phyloP scores from a whole-genome alignment of 2,888 invertebrate genomes.

The Dyspetes luteomarginatus region DNA sequence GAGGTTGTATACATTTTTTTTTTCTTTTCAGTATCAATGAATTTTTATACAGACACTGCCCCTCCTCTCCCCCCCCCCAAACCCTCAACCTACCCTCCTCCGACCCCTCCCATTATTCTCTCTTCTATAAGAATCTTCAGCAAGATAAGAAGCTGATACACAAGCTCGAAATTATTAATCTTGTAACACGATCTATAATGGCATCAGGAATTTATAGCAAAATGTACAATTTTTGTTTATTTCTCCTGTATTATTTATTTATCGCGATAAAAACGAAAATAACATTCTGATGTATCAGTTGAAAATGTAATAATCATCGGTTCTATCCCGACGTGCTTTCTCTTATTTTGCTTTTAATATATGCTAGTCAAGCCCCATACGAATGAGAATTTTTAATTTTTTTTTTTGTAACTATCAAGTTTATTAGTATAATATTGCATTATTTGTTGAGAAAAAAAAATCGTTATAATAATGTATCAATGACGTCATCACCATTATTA shows the following conservation, averaged over 20 bases:
- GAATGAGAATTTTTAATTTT: slow-evolving; percentile 75
- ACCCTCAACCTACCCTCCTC: not conserved
- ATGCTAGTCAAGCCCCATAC: slow-evolving; percentile 81
- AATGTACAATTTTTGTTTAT: slow-evolving; percentile 76
- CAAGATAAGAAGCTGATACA: too few relatives aligned
- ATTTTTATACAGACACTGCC: slow-evolving; percentile 58
- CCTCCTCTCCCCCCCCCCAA: not conserved
- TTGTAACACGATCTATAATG: slow-evolving; percentile 63
- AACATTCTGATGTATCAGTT: slow-evolving; percentile 17
- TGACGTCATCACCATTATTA: slow-evolving; percentile 67
- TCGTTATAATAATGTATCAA: slow-evolving; percentile 59
- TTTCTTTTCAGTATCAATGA: slow-evolving; percentile 61
- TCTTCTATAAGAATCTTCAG: slow-evolving; percentile 7
- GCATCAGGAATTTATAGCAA: slow-evolving; percentile 65
- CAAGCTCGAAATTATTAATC: slow-evolving; percentile 26
- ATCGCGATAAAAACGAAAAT: not conserved
- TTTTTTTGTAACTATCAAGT: slow-evolving; percentile 72
- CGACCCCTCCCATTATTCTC: not conserved
- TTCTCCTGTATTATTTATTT: slow-evolving; percentile 61
- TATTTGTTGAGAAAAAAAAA: slow-evolving; percentile 58
- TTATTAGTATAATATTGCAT: slow-evolving; percentile 74
- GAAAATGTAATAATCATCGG: slow-evolving; percentile 34
- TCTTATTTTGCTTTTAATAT: slow-evolving; percentile 69
- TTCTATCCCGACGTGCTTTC: slow-evolving; percentile 58
- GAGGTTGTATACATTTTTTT: slow-evolving; percentile 75